These are phyloP conservation scores for Neolamprologus toae DNA, from an alignment of 2,113 vertebrate species.

Conservation along the genomic window DNA sequence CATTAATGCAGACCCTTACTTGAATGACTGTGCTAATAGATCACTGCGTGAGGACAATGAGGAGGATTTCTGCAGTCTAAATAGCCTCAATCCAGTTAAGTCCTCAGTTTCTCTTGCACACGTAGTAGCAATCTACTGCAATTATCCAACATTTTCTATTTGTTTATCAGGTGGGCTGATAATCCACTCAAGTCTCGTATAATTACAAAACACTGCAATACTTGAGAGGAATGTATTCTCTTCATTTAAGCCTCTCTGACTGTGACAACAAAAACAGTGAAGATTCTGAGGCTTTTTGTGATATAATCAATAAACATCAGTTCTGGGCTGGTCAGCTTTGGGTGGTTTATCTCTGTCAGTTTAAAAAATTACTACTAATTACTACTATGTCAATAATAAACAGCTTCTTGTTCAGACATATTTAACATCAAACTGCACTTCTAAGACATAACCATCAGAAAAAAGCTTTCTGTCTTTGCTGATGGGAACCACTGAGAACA, in stretches of 20 bases:
- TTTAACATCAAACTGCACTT: not conserved
- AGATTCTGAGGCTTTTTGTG: not conserved
- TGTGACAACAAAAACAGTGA: not conserved
- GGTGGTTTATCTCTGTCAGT: not conserved
- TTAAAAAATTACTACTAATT: not conserved
- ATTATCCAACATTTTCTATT: not conserved
- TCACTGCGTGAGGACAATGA: not conserved
- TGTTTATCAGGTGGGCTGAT: not conserved
- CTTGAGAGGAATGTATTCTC: not conserved
- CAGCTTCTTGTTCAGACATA: not conserved
- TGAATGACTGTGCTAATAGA: not conserved
- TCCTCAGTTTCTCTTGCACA: not conserved
- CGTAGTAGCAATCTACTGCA: not conserved
- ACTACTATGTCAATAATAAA: not conserved
- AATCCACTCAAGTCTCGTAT: not conserved
- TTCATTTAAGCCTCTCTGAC: not conserved
- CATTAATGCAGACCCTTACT: slow-evolving; percentile 6
- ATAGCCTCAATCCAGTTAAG: slow-evolving; percentile 1
- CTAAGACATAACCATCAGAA: not conserved
- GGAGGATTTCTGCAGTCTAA: not conserved
- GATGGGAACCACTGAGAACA: not conserved
- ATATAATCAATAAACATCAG: not conserved
- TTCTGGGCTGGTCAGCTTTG: not conserved
- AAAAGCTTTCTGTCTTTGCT: not conserved
- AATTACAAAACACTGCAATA: not conserved